Evolutionary conservation across 2,113 vertebrate species (phyloP), one percentile per base, ranked within the genome.

Genomic region (Gymnarchus niloticus): DNA sequence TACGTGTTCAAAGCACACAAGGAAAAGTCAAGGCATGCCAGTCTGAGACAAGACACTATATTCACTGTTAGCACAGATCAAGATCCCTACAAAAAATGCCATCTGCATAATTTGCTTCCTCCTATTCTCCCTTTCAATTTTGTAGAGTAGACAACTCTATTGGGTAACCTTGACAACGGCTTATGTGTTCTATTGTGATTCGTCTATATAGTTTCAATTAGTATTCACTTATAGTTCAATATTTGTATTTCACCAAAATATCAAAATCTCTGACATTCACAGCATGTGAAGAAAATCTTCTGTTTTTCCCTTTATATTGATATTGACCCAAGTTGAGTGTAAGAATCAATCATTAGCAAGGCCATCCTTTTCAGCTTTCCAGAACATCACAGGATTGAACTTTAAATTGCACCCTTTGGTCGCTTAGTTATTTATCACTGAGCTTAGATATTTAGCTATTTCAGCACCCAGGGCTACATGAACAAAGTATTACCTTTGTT

Each of bases 261-360:
- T 77, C 37, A 6, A 48, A 77, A 21, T 2, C 44, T 2, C 8
- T 0, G 0, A 48, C 21, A 28, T 41, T 52, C 78, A 49, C 28
- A 9, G 7, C 57, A 61, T 8, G 23, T n/a, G 28, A 51, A 81
- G 78, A 28, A 25, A 41, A 33, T 21, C 46, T 52, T 51, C 46
- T 23, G 7, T 52, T 81, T 52, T 81, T 33, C n/a, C 49, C n/a
- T 19, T 81, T 14, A 51, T 28, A 81, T 19, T 25, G 3, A 48
- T 28, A 52, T 81, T 49, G 78, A 81, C 49, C 23, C 48, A 3
- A 52, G 5, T 51, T 25, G n/a, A 6, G n/a, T 21, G 52, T 33
- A 69, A 65, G n/a, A 51, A 28, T 78, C 76, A 48, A 33, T 65
- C 83, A 51, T 84, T 84, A 84, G 41, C 44, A 28, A 33, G 83